These are phyloP conservation scores for Oncorhynchus tshawytscha DNA, from an alignment of 2,113 vertebrate genomes.

Conservation along the genomic window DNA sequence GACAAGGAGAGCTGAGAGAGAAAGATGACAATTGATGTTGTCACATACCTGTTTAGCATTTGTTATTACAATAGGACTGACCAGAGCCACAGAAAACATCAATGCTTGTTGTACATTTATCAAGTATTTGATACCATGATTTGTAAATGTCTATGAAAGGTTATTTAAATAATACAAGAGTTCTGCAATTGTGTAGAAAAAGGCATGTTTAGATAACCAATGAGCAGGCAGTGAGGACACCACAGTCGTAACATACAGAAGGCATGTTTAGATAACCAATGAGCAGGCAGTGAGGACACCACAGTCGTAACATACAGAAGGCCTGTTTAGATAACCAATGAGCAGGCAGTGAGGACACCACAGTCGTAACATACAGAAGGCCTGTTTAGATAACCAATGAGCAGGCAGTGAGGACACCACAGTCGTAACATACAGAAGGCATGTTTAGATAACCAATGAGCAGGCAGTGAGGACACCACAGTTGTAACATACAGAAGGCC, in stretches of 20 bases:
- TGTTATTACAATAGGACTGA: slow-evolving; percentile 61
- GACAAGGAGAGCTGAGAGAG: not conserved
- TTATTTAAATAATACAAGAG: slow-evolving; percentile 19
- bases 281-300: too few species aligned
- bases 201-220: not conserved
- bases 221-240: slow-evolving; percentile 28
- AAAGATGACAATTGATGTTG: not conserved
- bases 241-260: not conserved
- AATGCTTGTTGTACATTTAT: slow-evolving; percentile 17
- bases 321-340: too few species aligned
- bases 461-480: too few species aligned
- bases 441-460: too few species aligned
- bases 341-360: too few species aligned
- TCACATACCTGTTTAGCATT: slow-evolving; percentile 10
- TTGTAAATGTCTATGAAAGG: slow-evolving; percentile 8
- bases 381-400: too few species aligned
- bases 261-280: not conserved
- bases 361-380: too few species aligned
- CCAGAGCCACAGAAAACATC: slow-evolving; percentile 27
- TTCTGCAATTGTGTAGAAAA: too few species aligned
- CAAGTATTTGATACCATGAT: slow-evolving; percentile 9
- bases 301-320: too few species aligned
- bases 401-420: too few species aligned
- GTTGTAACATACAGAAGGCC: too few species aligned
- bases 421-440: too few species aligned